Base-by-base conservation (phyloP, 92 coral and sea anemone species). In the Epizoanthus rinbou region DNA sequence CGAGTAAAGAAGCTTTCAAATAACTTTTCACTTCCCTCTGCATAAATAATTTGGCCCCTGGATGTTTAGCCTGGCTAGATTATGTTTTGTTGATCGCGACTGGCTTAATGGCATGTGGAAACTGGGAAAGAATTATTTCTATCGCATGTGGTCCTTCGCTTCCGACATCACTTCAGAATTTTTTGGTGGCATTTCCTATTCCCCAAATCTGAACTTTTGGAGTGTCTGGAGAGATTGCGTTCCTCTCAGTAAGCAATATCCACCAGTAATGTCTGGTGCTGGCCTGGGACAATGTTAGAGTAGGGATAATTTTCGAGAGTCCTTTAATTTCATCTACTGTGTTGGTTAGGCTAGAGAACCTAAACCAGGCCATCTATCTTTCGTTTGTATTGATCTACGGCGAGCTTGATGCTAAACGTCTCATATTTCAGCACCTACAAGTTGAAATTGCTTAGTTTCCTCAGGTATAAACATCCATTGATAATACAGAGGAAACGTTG, bases 41-140 rank as follows among this genome's bases (percentile, higher is more conserved):
- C 81, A 89, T 74, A 82, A 75, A 50, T 78, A 64, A 80, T 43
- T 89, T 58, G 59, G 73, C 78, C 82, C 82, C 82, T 78, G 82
- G 82, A 60, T 24, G 82, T 78, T 78, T 78, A 52, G 70, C 54
- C 59, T 60, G 73, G 71, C 43, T 78, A 63, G 70, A 78, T 78
- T 45, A 78, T 78, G 82, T 78, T 60, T 78, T 78, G 82, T 54
- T 85, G 80, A 76, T 85, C 28, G 45, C 41, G 21, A 10, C 41
- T 64, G 74, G 66, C 76, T 86, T 75, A 82, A 79, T 83, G 85
- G 84, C 41, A 81, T 84, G 82, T 82, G 70, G 60, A 79, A 78
- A 17, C 82, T 57, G 69, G 8, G 71, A 43, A 17, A 62, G 70
- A 39, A 78, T 78, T 60, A 41, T 78, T 62, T 41, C 63, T 74